Evolutionary conservation across 2,113 vertebrate species (phyloP).

Genomic region (Tenebrosternarchus preto): DNA sequence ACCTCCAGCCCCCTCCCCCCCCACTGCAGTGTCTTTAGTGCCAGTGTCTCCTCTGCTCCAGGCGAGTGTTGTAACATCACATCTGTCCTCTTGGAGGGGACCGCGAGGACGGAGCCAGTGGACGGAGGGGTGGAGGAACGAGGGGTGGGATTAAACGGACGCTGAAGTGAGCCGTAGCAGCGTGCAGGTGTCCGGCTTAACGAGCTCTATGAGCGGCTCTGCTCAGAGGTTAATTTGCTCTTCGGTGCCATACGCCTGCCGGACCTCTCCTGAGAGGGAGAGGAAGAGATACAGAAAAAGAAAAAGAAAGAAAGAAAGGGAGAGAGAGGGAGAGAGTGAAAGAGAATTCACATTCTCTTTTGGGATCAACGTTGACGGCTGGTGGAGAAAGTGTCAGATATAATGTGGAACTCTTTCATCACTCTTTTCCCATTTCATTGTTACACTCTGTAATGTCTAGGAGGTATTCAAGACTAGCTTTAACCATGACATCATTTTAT

Average conservation of each 20-base stretch:
- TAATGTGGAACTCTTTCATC: conserved; percentile 42
- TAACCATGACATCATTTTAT: conserved; percentile 16
- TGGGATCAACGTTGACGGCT: conserved; percentile 29
- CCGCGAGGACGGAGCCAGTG: conserved; percentile 42
- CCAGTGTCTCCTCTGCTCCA: conserved; percentile 37
- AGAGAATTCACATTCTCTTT: conserved; percentile 32
- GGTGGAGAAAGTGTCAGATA: conserved; percentile 26
- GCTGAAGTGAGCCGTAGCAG: conserved; percentile 39
- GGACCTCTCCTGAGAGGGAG: conserved; percentile 39
- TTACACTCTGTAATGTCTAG: conserved; percentile 22
- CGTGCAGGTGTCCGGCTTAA: conserved; percentile 63
- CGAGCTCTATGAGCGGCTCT: conserved; percentile 60
- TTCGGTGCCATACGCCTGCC: conserved; percentile 47
- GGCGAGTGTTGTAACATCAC: conserved; percentile 42
- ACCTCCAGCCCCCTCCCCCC: no score
- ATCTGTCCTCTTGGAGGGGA: conserved; percentile 12
- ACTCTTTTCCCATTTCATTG: conserved; percentile 4
- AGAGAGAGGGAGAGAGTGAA: conserved; percentile 13
- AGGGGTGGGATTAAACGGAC: conserved; percentile 38
- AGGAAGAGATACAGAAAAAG: conserved; percentile 27
- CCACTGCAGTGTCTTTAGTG: conserved; percentile 62
- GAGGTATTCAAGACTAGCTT: conserved; percentile 11
- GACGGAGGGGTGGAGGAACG: conserved; percentile 9
- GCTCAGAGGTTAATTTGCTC: conserved; percentile 65
- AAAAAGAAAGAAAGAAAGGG: conserved; percentile 42